A percentile compares a stretch with the other conserved stretches of the same genome.
These are phyloP conservation scores for Meleagris gallopavo DNA, from an alignment of 2,113 vertebrate species.

Conservation along the genomic window DNA sequence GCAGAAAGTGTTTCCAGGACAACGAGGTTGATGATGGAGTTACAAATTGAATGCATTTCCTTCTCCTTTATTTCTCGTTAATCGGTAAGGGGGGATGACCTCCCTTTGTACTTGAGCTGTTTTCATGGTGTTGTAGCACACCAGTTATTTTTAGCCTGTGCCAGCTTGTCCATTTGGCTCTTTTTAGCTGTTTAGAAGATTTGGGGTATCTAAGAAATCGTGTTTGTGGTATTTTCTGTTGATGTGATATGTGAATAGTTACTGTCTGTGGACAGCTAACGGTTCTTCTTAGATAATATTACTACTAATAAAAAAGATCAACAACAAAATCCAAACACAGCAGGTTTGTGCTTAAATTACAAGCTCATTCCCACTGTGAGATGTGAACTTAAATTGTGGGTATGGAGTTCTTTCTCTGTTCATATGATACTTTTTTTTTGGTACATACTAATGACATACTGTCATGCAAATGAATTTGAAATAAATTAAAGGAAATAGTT, in stretches of 20 bases:
- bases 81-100: constrained; percentile 28
- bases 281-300: not conserved
- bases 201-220: not conserved
- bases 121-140: not conserved
- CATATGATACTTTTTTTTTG: not conserved
- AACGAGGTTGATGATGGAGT: constrained; percentile 40
- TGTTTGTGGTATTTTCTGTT: not conserved
- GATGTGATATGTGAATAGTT: not conserved
- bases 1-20: constrained; percentile 36
- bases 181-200: not conserved
- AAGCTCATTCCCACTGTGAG: not conserved
- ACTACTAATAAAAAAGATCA: not conserved
- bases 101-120: not conserved
- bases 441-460: constrained; percentile 5
- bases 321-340: not conserved
- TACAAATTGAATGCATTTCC: not conserved
- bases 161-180: not conserved
- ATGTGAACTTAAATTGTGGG: not conserved
- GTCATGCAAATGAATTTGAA: constrained; percentile 54
- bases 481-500: constrained; percentile 50
- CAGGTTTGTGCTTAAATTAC: not conserved
- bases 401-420: constrained; percentile 1
- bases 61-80: not conserved
- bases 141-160: not conserved
- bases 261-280: not conserved